Evolutionary conservation across 53 echinoderm and acorn worm genomes (phyloP), one percentile per base, ranked within the genome.

Genomic region (Paracentrotus lividus): DNA sequence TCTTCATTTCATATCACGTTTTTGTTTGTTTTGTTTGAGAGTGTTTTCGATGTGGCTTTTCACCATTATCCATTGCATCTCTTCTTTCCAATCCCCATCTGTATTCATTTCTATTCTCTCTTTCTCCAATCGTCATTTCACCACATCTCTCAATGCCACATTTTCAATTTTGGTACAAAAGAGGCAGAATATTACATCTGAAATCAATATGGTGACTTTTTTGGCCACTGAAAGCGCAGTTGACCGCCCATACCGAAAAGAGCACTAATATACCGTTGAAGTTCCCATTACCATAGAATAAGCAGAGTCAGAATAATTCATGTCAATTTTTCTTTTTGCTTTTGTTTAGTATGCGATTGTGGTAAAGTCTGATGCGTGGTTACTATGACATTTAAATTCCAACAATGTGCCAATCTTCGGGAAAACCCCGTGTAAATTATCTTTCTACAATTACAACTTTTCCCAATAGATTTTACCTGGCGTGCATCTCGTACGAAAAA

Each of bases 161-260:
- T 23, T 47, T 45, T 45, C 44, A 44, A 47, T 47, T 47, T 44
- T n/a, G 81, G 1, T 26, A 81, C 26, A 20, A 81, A 81, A 44
- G 5, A 26, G 33, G 9, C 8, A 47, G 72, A 47, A 47, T 81
- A 81, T 81, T 24, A 81, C 20, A 27, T 21, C 7, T 47, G 81
- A 81, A 81, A 81, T 81, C 81, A 81, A 81, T 81, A 81, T 47
- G 44, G 47, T 47, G 44, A 47, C 45, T 40, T 81, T 81, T 81
- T 81, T 34, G 26, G 81, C 6, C 26, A 81, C 47, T 26, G 47
- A 27, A 81, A 45, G 81, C 44, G 3, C 26, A 81, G 18, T 40
- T 42, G 33, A 88, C 42, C 44, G 59, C 23, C 33, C 49, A 24
- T 32, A 57, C 88, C 42, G 44, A 67, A 44, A 65, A 64, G 58